Conservation (phyloP, 2,888 invertebrate genomes). For the Norana najaformis region DNA sequence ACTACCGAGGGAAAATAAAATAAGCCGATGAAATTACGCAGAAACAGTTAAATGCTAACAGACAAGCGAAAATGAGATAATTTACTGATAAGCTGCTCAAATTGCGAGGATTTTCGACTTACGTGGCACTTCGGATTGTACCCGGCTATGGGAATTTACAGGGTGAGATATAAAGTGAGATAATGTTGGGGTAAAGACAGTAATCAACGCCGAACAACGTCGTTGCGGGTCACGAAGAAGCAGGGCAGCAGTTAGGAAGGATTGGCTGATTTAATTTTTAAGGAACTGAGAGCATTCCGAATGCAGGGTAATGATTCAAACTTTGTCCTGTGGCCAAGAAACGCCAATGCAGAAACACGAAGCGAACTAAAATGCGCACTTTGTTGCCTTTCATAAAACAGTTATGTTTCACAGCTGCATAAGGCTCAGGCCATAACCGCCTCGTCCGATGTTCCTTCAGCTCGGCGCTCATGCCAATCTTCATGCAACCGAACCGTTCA, state of each 20-base stretch:
- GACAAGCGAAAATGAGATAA: not conserved
- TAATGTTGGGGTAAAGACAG: not conserved
- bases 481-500: not conserved
- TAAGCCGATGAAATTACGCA: not conserved
- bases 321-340: not conserved
- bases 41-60: not conserved
- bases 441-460: not conserved
- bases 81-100: not conserved
- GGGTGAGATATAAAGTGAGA: not conserved
- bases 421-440: not conserved
- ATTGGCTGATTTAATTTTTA: not conserved
- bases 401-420: not conserved
- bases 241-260: not conserved
- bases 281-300: not conserved
- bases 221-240: not conserved
- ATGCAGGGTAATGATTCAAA: not conserved
- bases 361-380: not conserved
- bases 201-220: not conserved
- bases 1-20: not conserved
- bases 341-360: not conserved
- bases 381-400: conserved; percentile 1
- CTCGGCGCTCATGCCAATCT: not conserved
- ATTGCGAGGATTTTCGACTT: not conserved
- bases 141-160: not conserved
- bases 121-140: not conserved